Evolutionary conservation across 2,797 vertebrate genomes (phyloP).

Genomic region (Chrysocyon brachyurus): DNA sequence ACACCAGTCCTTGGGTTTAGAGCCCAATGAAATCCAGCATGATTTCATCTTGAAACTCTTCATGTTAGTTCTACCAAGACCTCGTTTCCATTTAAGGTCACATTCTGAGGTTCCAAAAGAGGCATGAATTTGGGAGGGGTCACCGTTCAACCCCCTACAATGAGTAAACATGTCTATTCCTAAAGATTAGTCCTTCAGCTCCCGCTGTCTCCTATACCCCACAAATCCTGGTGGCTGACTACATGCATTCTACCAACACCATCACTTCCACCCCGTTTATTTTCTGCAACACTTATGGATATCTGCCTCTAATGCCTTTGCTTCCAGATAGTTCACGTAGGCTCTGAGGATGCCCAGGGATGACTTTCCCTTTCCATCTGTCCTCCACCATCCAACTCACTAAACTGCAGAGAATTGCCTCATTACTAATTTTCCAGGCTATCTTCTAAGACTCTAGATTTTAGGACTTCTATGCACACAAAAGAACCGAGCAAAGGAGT

Average conservation of each 20-base stretch:
- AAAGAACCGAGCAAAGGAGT: background rate
- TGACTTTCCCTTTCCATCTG: background rate
- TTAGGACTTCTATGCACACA: background rate
- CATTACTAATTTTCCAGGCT: background rate
- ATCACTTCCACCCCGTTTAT: too few relatives aligned
- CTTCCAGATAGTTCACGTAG: background rate
- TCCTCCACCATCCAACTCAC: background rate
- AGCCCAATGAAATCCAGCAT: background rate
- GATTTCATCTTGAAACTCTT: background rate
- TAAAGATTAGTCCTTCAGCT: background rate
- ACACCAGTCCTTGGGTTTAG: background rate
- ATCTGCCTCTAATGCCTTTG: background rate
- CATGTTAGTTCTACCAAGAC: background rate
- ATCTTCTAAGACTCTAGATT: background rate
- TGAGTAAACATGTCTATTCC: background rate
- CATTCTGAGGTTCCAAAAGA: background rate
- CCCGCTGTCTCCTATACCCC: background rate
- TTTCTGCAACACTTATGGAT: background rate
- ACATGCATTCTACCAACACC: rapidly evolving
- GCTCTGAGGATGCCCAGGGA: background rate
- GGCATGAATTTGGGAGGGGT: background rate
- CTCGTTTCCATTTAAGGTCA: conserved; percentile 17
- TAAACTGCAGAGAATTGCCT: background rate
- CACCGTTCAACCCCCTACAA: background rate
- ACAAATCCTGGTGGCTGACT: background rate